These are phyloP conservation scores for Heliconius eleuchia DNA, from an alignment of 1,140 invertebrate species.

Conservation along the genomic window DNA sequence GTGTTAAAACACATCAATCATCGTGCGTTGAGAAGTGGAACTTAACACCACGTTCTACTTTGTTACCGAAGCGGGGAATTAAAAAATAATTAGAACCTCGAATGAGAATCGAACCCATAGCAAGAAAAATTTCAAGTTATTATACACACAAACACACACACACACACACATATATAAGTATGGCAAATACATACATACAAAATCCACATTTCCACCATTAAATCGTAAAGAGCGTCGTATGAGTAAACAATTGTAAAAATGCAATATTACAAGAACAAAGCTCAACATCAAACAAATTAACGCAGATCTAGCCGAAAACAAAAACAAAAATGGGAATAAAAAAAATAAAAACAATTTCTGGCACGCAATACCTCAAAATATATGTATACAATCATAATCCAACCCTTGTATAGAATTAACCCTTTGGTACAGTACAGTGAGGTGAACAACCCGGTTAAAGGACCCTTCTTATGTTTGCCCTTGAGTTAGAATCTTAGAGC, in stretches of 20 bases:
- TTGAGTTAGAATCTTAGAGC: constrained; percentile 37
- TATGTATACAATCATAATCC: constrained; percentile 55
- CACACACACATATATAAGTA: background rate
- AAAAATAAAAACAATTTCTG: constrained; percentile 59
- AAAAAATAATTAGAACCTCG: background rate
- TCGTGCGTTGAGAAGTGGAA: no score
- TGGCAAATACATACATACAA: no score
- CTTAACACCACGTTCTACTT: no score
- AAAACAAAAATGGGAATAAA: constrained; percentile 39
- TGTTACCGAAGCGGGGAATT: no score
- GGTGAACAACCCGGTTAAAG: constrained; percentile 77
- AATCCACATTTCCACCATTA: constrained; percentile 1
- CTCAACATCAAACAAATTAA: constrained; percentile 38
- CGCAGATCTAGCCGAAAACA: constrained; percentile 32
- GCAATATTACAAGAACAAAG: constrained; percentile 23
- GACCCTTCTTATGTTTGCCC: constrained; percentile 53
- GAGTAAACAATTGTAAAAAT: constrained; percentile 17
- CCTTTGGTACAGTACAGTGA: constrained; percentile 64
- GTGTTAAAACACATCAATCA: no score
- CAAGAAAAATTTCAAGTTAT: background rate
- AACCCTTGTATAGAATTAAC: constrained; percentile 75
- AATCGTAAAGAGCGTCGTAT: background rate
- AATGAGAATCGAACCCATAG: background rate
- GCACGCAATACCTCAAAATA: constrained; percentile 65
- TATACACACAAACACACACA: background rate